Percentiles rank a stretch among this genome's conserved stretches.
Conservation (phyloP, 1,140 invertebrate species). For the Sarcophaga bullata region DNA sequence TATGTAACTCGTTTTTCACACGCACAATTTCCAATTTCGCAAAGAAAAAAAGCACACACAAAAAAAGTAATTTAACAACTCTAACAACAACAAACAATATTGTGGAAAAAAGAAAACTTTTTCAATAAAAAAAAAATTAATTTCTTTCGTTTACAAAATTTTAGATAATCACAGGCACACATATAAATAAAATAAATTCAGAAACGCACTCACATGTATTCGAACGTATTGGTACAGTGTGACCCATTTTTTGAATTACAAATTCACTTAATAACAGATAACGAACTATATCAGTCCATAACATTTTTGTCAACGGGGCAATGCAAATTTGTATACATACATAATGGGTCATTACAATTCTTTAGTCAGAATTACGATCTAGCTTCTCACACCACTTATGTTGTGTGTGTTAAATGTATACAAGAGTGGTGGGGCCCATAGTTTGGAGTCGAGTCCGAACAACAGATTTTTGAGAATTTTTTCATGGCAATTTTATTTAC, state of each 20-base stretch:
- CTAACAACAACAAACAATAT: not conserved
- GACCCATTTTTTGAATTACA: not conserved
- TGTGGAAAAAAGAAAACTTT: conserved; percentile 3
- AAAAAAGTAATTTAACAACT: not conserved
- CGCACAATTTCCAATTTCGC: conserved; percentile 35
- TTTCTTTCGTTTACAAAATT: not conserved
- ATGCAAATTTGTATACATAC: too few relatives aligned
- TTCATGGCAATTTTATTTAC: too few relatives aligned
- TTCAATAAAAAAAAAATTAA: not conserved
- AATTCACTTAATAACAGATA: not conserved
- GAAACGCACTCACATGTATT: not conserved
- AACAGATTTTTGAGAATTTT: too few relatives aligned
- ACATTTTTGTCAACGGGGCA: too few relatives aligned
- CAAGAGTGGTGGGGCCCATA: too few relatives aligned
- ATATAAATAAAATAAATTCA: not conserved
- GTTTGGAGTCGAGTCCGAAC: too few relatives aligned
- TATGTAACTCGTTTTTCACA: conserved; percentile 28
- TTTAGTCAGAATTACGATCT: too few relatives aligned
- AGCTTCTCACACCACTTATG: too few relatives aligned
- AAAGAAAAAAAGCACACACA: not conserved
- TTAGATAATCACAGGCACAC: not conserved
- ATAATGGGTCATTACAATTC: too few relatives aligned
- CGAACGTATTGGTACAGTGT: not conserved
- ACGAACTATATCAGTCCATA: too few relatives aligned
- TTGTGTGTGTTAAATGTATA: too few relatives aligned